Evolutionary conservation across 2,113 vertebrate species (phyloP), one percentile per base, ranked within the genome.

Genomic region (Pelvicachromis taeniatus): DNA sequence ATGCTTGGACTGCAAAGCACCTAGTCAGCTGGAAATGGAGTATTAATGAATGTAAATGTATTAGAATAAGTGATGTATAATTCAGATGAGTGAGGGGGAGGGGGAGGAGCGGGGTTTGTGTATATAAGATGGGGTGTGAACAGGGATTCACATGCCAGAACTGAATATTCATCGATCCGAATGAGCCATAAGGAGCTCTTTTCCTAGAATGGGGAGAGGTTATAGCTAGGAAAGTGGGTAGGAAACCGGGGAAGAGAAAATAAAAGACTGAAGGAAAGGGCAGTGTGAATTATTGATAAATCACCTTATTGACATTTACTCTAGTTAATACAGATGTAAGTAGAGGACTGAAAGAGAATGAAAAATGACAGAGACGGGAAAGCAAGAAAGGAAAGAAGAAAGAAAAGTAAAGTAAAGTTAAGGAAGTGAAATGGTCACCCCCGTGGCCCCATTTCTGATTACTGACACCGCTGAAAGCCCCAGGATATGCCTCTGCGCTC

Each of bases 31-130:
- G 87, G 88, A 94, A 94, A 91, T 84, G 52, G 84, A 92, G 91
- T 82, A 91, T 93, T 95, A 95, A 94, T 95, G 90, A 91, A 94
- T 95, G 93, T 93, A 95, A 95, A 95, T 95, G 94, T 93, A 95
- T 94, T 90, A 93, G 92, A 83, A 92, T 93, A 91, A 92, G 85
- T 93, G 80, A 95, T 95, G 93, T 93, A 95, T 95, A 94, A 95
- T 94, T 95, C 91, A 95, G 89, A 91, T 83, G 75, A 79, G 31
- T 82, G 55, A 80, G 33, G 78, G 55, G 42, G 48, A 40, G 77
- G 23, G 73, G 23, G 73, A 31, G 29, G 29, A 31, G 29, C 29
- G 81, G 58, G 78, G 54, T 38, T 58, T 88, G 91, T 84, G 81
- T 89, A 50, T 92, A 85, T 89, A 89, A 85, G 82, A 88, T 45